These are phyloP conservation scores for Leptura quadrifasciata DNA, from an alignment of 2,888 invertebrate genomes.

Conservation along the genomic window DNA sequence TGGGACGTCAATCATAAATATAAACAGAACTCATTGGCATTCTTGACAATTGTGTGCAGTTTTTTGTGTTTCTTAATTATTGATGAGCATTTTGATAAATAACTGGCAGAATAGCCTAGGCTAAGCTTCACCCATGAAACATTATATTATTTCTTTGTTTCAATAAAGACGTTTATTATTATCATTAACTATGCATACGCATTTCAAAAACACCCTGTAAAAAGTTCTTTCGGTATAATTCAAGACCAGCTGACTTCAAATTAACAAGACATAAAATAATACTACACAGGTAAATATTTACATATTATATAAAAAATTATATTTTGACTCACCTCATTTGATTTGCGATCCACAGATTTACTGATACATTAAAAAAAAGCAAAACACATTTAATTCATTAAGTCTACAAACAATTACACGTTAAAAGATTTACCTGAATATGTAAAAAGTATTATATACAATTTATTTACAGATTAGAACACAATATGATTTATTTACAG, in stretches of 20 bases:
- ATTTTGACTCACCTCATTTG: conserved; percentile 24
- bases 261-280: background rate
- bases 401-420: conserved; percentile 31
- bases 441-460: conserved; percentile 49
- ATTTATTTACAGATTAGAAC: conserved; percentile 47
- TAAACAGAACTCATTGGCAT: too few relatives aligned
- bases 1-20: too few relatives aligned
- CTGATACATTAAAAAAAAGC: conserved; percentile 20
- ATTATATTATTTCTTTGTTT: too few relatives aligned
- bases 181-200: too few relatives aligned
- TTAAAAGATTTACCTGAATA: conserved; percentile 43
- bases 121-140: too few relatives aligned
- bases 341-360: conserved; percentile 24
- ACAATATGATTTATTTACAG: conserved; percentile 42
- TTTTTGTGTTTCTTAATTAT: too few relatives aligned
- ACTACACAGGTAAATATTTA: background rate
- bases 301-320: background rate
- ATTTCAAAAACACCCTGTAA: too few relatives aligned
- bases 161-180: too few relatives aligned
- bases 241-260: background rate
- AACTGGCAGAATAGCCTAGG: too few relatives aligned
- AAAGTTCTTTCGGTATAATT: background rate
- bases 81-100: too few relatives aligned
- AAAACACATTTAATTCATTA: conserved; percentile 29
- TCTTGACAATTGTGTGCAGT: too few relatives aligned